These are phyloP conservation scores for Lates calcarifer DNA, from an alignment of 2,113 vertebrate genomes.

Conservation along the genomic window DNA sequence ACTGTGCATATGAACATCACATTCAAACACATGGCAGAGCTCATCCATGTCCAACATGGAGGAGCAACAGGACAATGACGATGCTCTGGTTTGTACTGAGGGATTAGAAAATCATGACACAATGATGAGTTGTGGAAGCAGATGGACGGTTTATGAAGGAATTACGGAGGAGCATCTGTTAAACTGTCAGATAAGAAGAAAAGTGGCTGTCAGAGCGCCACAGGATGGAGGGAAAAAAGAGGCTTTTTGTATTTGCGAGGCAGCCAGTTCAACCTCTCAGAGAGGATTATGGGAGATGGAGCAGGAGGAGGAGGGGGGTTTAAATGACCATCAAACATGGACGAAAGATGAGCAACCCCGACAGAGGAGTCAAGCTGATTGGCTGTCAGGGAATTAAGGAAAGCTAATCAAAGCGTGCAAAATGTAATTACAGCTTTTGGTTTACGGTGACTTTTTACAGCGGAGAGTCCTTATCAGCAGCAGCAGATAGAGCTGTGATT, in stretches of 20 bases:
- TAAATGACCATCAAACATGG: conserved; percentile 30
- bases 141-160: neutral
- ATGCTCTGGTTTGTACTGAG: neutral
- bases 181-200: conserved; percentile 2
- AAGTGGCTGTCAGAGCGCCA: neutral
- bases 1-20: too few relatives aligned
- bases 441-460: neutral
- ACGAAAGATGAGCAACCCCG: neutral
- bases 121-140: neutral
- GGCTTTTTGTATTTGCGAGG: neutral
- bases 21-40: neutral
- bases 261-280: neutral
- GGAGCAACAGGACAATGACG: neutral
- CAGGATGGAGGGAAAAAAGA: neutral
- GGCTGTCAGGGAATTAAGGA: conserved; percentile 9
- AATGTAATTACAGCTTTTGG: conserved; percentile 24
- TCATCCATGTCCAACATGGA: neutral
- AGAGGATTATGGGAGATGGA: conserved; percentile 42
- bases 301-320: too few relatives aligned
- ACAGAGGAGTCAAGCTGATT: neutral
- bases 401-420: conserved; percentile 10
- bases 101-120: neutral
- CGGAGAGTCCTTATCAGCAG: neutral
- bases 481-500: neutral
- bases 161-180: neutral